These are phyloP conservation scores for Gryllus longicercus DNA, from an alignment of 2,888 invertebrate genomes.

Conservation along the genomic window DNA sequence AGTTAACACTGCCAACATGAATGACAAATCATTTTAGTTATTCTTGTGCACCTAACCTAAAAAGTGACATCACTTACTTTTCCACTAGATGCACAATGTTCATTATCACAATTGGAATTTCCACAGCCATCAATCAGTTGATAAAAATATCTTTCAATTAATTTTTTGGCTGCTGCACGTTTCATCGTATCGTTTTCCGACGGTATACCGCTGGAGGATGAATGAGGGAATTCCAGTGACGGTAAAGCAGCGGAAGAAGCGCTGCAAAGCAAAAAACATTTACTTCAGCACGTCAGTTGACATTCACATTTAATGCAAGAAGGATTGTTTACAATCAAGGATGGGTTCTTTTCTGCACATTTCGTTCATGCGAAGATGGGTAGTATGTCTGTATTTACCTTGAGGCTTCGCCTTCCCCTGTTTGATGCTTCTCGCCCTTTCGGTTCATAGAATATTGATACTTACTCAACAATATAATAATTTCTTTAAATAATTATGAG, in stretches of 20 bases:
- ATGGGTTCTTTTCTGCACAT: neutral
- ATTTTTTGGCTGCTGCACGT: conserved; percentile 66
- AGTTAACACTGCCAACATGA: neutral
- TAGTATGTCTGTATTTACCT: conserved; percentile 36
- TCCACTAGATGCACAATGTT: conserved; percentile 85
- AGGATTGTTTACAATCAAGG: neutral
- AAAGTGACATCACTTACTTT: conserved; percentile 55
- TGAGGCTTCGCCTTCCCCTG: conserved; percentile 39
- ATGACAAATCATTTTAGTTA: neutral
- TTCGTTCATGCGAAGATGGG: neutral
- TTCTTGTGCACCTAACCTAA: neutral
- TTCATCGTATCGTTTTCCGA: conserved; percentile 48
- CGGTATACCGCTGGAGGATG: conserved; percentile 30
- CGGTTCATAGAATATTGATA: conserved; percentile 39
- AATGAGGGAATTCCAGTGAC: conserved; percentile 31
- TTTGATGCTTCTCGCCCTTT: conserved; percentile 37
- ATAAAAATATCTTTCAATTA: conserved; percentile 90
- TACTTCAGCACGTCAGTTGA: neutral
- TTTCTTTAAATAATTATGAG: conserved; percentile 24
- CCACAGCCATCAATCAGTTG: conserved; percentile 91
- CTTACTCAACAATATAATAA: conserved; percentile 33
- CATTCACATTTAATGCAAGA: neutral
- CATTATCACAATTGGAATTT: conserved; percentile 79
- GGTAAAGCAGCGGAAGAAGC: conserved; percentile 33
- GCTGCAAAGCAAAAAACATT: conserved; percentile 21